Evolutionary conservation across 2,113 vertebrate genomes (phyloP).

Genomic region (Pseudorasbora parva): DNA sequence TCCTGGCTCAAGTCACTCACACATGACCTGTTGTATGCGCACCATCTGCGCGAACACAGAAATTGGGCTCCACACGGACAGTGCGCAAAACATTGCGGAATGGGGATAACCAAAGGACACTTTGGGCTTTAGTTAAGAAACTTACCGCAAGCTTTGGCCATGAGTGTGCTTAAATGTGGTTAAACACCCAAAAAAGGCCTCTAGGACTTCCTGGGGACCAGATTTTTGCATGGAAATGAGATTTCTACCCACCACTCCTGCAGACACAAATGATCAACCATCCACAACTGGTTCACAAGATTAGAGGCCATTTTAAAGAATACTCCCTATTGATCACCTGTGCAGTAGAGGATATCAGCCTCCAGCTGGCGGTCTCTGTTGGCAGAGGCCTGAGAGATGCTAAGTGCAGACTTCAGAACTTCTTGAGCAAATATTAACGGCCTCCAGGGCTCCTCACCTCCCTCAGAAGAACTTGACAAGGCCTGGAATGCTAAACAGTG

Average conservation of each 20-base stretch:
- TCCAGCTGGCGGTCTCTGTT: constrained; percentile 74
- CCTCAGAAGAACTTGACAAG: constrained; percentile 28
- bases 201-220: constrained; percentile 60
- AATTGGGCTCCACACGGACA: too few species aligned
- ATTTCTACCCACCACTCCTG: constrained; percentile 79
- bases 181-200: constrained; percentile 77
- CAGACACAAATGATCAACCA: constrained; percentile 37
- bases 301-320: not conserved
- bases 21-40: too few species aligned
- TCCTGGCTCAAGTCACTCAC: too few species aligned
- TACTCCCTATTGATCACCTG: constrained; percentile 66
- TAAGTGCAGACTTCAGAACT: constrained; percentile 73
- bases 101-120: not conserved
- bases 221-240: constrained; percentile 63
- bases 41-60: too few species aligned
- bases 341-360: constrained; percentile 82
- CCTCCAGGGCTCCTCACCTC: constrained; percentile 59
- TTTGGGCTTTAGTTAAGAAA: not conserved
- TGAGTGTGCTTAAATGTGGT: constrained; percentile 65
- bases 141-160: constrained; percentile 82
- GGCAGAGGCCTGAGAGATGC: constrained; percentile 71
- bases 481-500: constrained; percentile 67
- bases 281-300: not conserved
- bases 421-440: constrained; percentile 65
- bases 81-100: too few species aligned